A percentile compares a stretch with the other conserved stretches of the same genome.
Evolutionary conservation across 2,888 invertebrate species (phyloP).

Genomic region (Tromatobia lineatoria): DNA sequence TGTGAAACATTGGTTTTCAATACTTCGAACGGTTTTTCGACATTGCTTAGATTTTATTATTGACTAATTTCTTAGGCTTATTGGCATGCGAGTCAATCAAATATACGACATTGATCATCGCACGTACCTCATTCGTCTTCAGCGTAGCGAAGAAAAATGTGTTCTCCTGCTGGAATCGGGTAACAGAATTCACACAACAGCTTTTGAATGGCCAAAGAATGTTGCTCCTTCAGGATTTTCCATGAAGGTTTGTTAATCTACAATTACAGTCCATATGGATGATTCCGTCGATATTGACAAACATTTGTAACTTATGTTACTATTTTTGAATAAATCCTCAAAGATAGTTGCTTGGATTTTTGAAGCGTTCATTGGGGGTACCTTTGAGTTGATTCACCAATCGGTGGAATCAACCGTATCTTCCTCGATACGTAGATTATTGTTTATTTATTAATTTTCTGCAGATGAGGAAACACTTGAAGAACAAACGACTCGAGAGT

Average conservation of each 20-base stretch:
- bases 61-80: conserved; percentile 86
- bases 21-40: neutral
- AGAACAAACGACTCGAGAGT: conserved; percentile 96
- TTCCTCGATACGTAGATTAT: neutral
- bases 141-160: conserved; percentile 94
- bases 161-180: conserved; percentile 97
- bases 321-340: too few species aligned
- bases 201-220: conserved; percentile 99
- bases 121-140: conserved; percentile 96
- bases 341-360: too few species aligned
- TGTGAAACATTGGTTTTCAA: neutral
- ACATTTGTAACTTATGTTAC: too few species aligned
- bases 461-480: conserved; percentile 97
- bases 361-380: too few species aligned
- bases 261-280: too few species aligned
- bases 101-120: conserved; percentile 99
- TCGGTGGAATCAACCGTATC: neutral
- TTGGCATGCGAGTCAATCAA: conserved; percentile 98
- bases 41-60: neutral
- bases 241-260: conserved; percentile 93
- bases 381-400: too few species aligned
- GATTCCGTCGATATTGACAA: too few species aligned
- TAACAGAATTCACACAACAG: conserved; percentile 96
- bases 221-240: conserved; percentile 97
- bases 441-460: conserved; percentile 74